These are phyloP conservation scores for Montipora capricornis DNA, from an alignment of 64 coral and sea anemone species.

Conservation along the genomic window DNA sequence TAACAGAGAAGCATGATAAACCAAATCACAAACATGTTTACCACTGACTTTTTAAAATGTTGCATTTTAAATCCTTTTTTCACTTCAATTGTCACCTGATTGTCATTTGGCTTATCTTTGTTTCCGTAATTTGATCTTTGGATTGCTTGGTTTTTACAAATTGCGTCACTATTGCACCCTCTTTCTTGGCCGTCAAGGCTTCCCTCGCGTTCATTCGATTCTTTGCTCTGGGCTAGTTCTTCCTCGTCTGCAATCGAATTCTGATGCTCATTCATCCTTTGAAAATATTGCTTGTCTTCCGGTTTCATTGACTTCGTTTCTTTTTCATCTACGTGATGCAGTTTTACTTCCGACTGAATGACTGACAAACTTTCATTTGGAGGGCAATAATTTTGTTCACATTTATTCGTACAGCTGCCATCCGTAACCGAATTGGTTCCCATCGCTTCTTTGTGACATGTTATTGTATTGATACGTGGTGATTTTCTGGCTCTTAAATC, in stretches of 20 bases:
- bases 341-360: neutral
- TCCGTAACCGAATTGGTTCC: neutral
- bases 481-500: neutral
- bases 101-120: neutral
- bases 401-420: neutral
- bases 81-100: neutral
- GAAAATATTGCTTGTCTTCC: too few relatives aligned
- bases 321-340: neutral
- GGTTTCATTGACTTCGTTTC: neutral
- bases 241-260: neutral
- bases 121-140: neutral
- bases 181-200: neutral
- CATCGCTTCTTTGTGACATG: neutral
- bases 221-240: neutral
- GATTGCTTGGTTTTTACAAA: neutral
- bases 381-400: neutral
- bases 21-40: constrained; percentile 43
- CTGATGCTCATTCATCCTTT: neutral
- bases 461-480: neutral
- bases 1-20: constrained; percentile 37
- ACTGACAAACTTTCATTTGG: neutral
- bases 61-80: constrained; percentile 19
- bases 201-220: neutral
- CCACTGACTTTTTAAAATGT: constrained; percentile 40
- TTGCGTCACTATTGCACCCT: neutral